These are phyloP conservation scores for Drosophila silvestris DNA, from an alignment of 2,888 invertebrate species.

Conservation along the genomic window DNA sequence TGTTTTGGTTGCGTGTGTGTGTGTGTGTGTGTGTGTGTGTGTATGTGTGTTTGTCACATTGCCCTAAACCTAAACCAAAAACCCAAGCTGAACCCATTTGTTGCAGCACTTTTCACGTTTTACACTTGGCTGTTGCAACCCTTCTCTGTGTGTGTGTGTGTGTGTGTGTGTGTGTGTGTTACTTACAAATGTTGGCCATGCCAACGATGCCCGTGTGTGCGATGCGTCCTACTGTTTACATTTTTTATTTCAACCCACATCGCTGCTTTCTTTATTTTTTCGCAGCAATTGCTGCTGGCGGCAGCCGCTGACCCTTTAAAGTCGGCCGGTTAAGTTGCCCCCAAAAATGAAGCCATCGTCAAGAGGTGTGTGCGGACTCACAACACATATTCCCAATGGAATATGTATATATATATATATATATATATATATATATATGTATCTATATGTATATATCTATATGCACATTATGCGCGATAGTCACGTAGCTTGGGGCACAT, in stretches of 20 bases:
- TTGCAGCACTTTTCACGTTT: constrained; percentile 79
- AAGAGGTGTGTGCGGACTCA: constrained; percentile 46
- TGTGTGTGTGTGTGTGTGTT: constrained; percentile 17
- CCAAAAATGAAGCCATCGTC: constrained; percentile 64
- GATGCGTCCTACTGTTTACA: constrained; percentile 76
- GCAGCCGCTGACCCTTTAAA: constrained; percentile 65
- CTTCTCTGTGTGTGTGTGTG: constrained; percentile 5
- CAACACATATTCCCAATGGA: constrained; percentile 1
- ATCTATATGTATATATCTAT: not conserved
- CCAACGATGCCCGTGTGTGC: constrained; percentile 69
- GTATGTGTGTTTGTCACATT: constrained; percentile 53
- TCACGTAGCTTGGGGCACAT: constrained; percentile 72
- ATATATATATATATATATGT: not conserved
- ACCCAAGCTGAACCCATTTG: constrained; percentile 65
- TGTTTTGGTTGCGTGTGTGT: constrained; percentile 9
- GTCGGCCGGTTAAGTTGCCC: constrained; percentile 42
- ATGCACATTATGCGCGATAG: constrained; percentile 68
- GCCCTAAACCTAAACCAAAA: constrained; percentile 55
- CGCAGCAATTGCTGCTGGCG: constrained; percentile 43
- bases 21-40: not conserved
- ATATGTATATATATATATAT: not conserved
- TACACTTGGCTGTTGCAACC: constrained; percentile 59
- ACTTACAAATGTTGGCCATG: constrained; percentile 61
- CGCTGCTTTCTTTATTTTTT: constrained; percentile 58
- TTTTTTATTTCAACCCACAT: constrained; percentile 73